Base-by-base conservation (phyloP, 2,888 invertebrate genomes). In the Sinhomidia bicolor region DNA sequence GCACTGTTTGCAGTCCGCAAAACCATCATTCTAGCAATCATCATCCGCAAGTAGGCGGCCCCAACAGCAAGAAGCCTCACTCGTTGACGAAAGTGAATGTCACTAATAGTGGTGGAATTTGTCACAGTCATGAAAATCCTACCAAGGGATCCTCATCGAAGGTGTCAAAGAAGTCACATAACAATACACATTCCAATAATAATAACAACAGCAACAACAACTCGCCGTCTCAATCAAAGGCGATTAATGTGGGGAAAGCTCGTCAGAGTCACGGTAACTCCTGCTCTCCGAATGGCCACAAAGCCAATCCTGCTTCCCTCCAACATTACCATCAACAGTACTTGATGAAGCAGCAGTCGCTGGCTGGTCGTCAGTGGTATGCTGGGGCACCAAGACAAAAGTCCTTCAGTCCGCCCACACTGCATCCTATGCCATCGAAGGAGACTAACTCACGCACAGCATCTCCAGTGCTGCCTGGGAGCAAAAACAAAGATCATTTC, bases 401-500 rank as follows among this genome's bases (percentile, higher is more conserved):
- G 36, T 76, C 82, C 5, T 88, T 60, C 51, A 90, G 85, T 80
- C 89, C 89, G 80, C 89, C 88, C 54, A 90, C 87, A 20, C 41
- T 87, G 81, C 87, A 87, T 47, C 87, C 87, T 17, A 86, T 86
- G 86, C 81, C 86, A 51, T 68, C 85, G 10, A 44, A 78, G 65
- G 85, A 85, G 65, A 78, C 78, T 10, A 54, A 74, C 51, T 71
- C 78, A 60, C 80, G 80, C 71, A 71, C 78, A 68, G 54, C 17
- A 54, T 86, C 80, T 54, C 71, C 86, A 68, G 86, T 80, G 57
- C 44, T 85, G 76, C 71, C 86, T 60, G 86, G 80, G 86, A 76
- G 88, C 80, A 78, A 71, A 89, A 41, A 6, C 17, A 88, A 71
- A 76, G 89, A 85, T 79, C 80, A 90, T 68, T 92, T 90, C 68